Percentiles rank a stretch among this genome's conserved stretches.
Evolutionary conservation across 2,888 invertebrate genomes (phyloP).

Genomic region (Aporophyla lueneburgensis): DNA sequence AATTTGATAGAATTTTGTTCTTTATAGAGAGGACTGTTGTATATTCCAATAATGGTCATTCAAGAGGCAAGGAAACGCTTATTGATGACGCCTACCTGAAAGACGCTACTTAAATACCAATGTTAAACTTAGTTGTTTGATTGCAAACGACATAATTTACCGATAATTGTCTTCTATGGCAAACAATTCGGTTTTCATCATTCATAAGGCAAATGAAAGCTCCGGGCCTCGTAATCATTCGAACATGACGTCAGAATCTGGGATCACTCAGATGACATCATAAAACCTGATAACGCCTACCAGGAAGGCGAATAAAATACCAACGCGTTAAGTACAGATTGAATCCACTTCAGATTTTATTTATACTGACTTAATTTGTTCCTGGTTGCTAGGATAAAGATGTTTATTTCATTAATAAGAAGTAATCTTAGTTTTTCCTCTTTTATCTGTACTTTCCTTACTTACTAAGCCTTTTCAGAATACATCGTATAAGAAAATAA

Average conservation of each 20-base stretch:
- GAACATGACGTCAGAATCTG: conserved; percentile 36
- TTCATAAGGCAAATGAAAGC: conserved; percentile 16
- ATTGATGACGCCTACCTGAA: too few relatives aligned
- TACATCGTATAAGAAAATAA: background rate
- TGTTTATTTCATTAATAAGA: background rate
- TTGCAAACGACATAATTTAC: background rate
- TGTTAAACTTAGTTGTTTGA: background rate
- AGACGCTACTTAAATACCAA: too few relatives aligned
- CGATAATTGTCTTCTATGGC: background rate
- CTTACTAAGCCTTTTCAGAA: background rate
- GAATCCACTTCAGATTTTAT: conserved; percentile 23
- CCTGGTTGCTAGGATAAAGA: conserved; percentile 22
- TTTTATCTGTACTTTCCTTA: conserved; percentile 8
- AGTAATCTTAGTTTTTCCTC: conserved; percentile 6
- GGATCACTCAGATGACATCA: conserved; percentile 53
- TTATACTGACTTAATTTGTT: conserved; percentile 27
- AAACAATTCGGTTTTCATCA: background rate
- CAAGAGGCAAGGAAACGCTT: too few relatives aligned
- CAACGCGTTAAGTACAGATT: conserved; percentile 36
- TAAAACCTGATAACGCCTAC: conserved; percentile 27
- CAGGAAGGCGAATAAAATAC: conserved; percentile 53
- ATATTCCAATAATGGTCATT: too few relatives aligned
- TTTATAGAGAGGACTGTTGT: too few relatives aligned
- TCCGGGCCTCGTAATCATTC: background rate
- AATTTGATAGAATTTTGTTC: too few relatives aligned